Evolutionary conservation across 2,888 invertebrate species (phyloP), one percentile per base, ranked within the genome.

Genomic region (Hanleya hanleyi): DNA sequence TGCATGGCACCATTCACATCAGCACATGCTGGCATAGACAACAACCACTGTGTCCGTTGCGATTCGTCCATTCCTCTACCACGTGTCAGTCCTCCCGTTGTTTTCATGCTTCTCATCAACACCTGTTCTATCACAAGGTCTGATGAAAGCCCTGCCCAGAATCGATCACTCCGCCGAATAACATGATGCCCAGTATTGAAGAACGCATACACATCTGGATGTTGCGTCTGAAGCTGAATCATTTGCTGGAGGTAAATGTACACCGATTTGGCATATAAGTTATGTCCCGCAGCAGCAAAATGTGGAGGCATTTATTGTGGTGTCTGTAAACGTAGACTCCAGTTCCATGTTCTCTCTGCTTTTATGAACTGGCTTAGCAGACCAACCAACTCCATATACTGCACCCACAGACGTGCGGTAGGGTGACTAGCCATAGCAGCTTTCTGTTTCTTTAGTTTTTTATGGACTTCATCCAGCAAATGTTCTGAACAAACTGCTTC

Each of bases 101-200:
- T 71, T 66, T 83, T 84, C 12, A 82, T 15, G 35, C 70, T 77
- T 29, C 80, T 61, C 83, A 84, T 83, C 4, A 84, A 71, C 1
- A 72, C 74, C 66, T 84, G 83, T 67, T 83, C 83, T 33, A 84
- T 84, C 1, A 79, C 70, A 32, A 84, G 74, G 65, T 84, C 83
- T 37, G 80, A 73, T 18, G 82, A 75, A 9, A 84, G 61, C 32
- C 83, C 83, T n/a, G 78, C 78, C 83, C 83, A 83, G 41, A 70
- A 77, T 33, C 81, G 57, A 61, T 82, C 78, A 51, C 70, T 78
- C 61, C 73, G 62, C 15, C 71, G 37, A 15, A 81, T 62, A 15
- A 81, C 77, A 73, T 77, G 75, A 38, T 35, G 62, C 12, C 79
- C 80, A 15, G 64, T 35, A 12, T 38, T n/a, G 66, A 81, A 81